Evolutionary conservation across 1,140 invertebrate species (phyloP).

Genomic region (Holcopasites calliopsidis): DNA sequence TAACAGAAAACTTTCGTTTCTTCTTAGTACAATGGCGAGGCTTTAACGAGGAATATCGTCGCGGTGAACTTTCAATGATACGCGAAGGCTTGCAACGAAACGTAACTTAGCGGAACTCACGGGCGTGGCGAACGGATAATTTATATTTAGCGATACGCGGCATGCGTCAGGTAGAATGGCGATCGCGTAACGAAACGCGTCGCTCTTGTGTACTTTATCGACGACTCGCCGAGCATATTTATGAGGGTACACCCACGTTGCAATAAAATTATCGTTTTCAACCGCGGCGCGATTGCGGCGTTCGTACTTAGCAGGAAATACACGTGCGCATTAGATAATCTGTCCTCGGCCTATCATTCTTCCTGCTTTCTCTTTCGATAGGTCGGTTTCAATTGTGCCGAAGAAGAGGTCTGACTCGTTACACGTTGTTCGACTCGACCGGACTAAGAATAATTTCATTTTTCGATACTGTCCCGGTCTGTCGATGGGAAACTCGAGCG

Average conservation of each 20-base stretch:
- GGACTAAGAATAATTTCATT: no score
- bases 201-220: slow-evolving; percentile 27
- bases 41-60: no score
- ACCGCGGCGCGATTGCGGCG: slow-evolving; percentile 17
- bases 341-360: slow-evolving; percentile 31
- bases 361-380: slow-evolving; percentile 55
- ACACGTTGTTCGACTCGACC: no score
- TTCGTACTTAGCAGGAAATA: slow-evolving; percentile 35
- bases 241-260: slow-evolving; percentile 38
- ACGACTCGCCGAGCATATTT: slow-evolving; percentile 25
- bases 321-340: slow-evolving; percentile 5
- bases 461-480: no score
- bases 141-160: background rate
- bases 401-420: no score
- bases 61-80: no score
- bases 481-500: slow-evolving; percentile 20
- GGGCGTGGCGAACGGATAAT: slow-evolving; percentile 11
- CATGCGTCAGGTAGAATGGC: background rate
- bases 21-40: no score
- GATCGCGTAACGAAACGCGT: slow-evolving; percentile 20
- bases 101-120: background rate
- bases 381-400: no score
- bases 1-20: no score
- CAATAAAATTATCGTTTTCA: slow-evolving; percentile 36
- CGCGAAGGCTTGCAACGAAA: no score